Percentiles rank a stretch among this genome's conserved stretches.
Evolutionary conservation across 2,113 vertebrate species (phyloP).

Genomic region (Anser cygnoides): DNA sequence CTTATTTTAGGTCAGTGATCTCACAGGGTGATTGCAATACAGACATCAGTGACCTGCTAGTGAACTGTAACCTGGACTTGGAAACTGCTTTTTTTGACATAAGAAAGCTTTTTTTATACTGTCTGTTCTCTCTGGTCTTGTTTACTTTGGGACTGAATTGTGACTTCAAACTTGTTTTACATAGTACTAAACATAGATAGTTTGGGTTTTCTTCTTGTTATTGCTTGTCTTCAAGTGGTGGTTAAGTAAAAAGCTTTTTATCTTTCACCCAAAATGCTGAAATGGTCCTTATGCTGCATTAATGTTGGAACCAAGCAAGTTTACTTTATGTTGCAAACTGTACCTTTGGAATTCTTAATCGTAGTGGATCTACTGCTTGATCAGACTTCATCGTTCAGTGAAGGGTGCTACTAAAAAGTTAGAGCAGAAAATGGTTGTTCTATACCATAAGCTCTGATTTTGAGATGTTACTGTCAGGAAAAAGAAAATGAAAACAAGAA

Average conservation of each 20-base stretch:
- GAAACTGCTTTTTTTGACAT: background rate
- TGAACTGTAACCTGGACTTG: background rate
- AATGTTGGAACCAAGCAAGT: background rate
- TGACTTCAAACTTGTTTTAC: background rate
- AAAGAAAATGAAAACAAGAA: background rate
- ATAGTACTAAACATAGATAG: background rate
- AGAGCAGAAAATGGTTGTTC: background rate
- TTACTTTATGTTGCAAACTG: background rate
- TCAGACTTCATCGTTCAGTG: background rate
- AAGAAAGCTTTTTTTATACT: background rate
- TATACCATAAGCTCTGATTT: background rate
- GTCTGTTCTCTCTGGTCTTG: background rate
- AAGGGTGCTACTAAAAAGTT: background rate
- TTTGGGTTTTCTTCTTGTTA: background rate
- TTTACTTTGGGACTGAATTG: background rate
- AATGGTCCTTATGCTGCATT: background rate
- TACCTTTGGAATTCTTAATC: background rate
- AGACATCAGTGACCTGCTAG: background rate
- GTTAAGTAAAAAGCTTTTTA: background rate
- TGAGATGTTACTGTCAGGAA: background rate
- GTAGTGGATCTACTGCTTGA: background rate
- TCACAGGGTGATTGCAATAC: background rate
- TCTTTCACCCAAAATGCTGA: background rate
- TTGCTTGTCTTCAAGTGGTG: background rate
- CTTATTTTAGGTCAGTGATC: background rate